Evolutionary conservation across 2,888 invertebrate genomes (phyloP), one percentile per base, ranked within the genome.

Genomic region (Drosophila aldrichi): DNA sequence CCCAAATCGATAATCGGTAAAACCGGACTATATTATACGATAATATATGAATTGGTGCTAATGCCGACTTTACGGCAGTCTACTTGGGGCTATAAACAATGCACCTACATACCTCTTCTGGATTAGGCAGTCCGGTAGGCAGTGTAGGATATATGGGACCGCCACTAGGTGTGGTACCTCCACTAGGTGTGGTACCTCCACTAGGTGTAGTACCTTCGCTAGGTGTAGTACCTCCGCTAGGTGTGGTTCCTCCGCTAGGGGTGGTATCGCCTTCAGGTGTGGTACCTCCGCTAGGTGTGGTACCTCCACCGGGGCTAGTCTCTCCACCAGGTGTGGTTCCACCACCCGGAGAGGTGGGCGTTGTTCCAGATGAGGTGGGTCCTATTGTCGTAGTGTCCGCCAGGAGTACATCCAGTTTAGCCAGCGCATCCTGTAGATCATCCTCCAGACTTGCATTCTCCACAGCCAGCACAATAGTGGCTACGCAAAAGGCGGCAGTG

Each of bases 391-490:
- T 74, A 14, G 78, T 76, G 10, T 46, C 52, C 2, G 63, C 54
- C 0, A 78, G 64, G 38, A 85, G 25, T 1, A 49, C 44, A 12
- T 91, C 90, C 32, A 92, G 68, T 62, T 92, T 91, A 56, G 91
- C 78, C 20, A 85, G 58, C 0, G 91, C 91, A 75, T 90, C 89
- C 68, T 91, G 83, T 4, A 92, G 73, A 38, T 92, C 91, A 63
- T 89, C 65, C 62, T 91, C 76, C 49, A 92, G 70, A n/a, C 85
- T 79, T 0, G 90, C 72, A 8, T 94, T 93, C 52, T 93, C 85
- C 6, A 94, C 92, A 1, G 94, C 94, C 60, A 95, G 85, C 7
- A 93, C 93, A 64, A 95, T 92, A 2, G 95, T 95, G 0, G 95
- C 93, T n/a, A 95, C 91, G 25, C 94, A 92, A 40, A 95, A 93